phyloP scores from a whole-genome alignment of 30 jellyfish, hydroid and myxozoan genomes.

The Pelagia noctiluca region DNA sequence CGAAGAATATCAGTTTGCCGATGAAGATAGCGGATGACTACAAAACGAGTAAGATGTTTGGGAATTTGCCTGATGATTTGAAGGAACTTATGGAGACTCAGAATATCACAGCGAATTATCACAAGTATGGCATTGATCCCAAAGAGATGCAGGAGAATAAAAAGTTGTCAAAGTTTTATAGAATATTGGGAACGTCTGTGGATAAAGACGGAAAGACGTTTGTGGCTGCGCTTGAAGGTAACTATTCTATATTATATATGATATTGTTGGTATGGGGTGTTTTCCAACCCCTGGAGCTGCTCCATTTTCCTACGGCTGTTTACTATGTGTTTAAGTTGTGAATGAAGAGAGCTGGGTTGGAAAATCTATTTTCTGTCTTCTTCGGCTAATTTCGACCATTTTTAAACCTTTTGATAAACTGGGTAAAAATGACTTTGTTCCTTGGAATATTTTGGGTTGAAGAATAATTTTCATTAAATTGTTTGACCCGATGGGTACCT shows the following conservation, averaged over 20 bases:
- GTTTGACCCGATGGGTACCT: no score
- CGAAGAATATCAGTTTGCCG: constrained; percentile 66
- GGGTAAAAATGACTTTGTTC: no score
- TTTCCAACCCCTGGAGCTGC: no score
- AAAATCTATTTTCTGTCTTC: no score
- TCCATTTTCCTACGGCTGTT: no score
- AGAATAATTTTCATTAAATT: no score
- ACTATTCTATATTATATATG: background rate
- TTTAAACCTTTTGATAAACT: no score
- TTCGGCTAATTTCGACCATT: no score
- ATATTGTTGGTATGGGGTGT: no score
- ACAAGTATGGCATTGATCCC: constrained; percentile 76
- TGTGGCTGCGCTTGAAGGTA: constrained; percentile 73
- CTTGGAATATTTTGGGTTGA: no score
- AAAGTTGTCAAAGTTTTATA: constrained; percentile 14
- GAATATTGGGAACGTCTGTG: constrained; percentile 56
- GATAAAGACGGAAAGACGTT: constrained; percentile 63
- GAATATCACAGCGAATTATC: constrained; percentile 65
- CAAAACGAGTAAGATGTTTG: constrained; percentile 54
- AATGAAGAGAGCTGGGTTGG: no score
- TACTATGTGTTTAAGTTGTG: no score
- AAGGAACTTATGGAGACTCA: constrained; percentile 40
- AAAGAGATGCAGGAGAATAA: constrained; percentile 12
- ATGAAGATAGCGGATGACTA: constrained; percentile 55
- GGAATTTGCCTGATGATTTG: constrained; percentile 48